Evolutionary conservation across 2,888 invertebrate species (phyloP).

Genomic region (Napeogenes inachia): DNA sequence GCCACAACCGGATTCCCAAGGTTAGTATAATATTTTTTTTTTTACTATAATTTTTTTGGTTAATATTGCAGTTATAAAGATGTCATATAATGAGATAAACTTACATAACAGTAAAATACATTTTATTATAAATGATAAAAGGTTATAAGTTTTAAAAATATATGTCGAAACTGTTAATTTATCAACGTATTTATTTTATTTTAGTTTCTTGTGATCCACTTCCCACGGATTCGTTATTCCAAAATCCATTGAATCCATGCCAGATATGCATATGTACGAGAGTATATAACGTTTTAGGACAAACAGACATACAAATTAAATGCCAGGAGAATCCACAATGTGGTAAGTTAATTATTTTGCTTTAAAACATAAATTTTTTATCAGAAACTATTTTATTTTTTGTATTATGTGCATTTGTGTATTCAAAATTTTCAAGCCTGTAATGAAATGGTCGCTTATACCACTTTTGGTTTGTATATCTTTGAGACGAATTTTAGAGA

Average conservation of each 20-base stretch:
- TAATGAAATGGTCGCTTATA: conserved; percentile 1
- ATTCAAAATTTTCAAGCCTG: not conserved
- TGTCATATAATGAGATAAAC: conserved; percentile 1
- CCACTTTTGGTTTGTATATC: conserved; percentile 10
- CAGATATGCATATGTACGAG: conserved; percentile 55
- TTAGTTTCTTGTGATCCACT: conserved; percentile 50
- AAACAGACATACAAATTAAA: conserved; percentile 44
- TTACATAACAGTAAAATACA: not conserved
- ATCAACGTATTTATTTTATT: conserved; percentile 14
- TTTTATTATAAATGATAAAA: not conserved
- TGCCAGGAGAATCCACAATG: conserved; percentile 55
- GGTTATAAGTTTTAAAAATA: not conserved
- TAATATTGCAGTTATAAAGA: too few species aligned
- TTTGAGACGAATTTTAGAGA: conserved; percentile 6
- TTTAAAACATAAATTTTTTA: not conserved
- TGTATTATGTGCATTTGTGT: too few species aligned
- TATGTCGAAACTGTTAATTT: not conserved
- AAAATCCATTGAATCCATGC: conserved; percentile 61
- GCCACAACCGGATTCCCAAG: conserved; percentile 30
- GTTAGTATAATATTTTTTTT: conserved; percentile 22
- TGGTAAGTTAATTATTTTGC: conserved; percentile 39
- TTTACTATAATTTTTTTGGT: not conserved
- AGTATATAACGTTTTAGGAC: conserved; percentile 34
- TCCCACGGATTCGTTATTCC: conserved; percentile 49
- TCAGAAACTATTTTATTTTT: too few species aligned